phyloP scores from a whole-genome alignment of 2,888 invertebrate species.

The Ferdinandea cuprea region DNA sequence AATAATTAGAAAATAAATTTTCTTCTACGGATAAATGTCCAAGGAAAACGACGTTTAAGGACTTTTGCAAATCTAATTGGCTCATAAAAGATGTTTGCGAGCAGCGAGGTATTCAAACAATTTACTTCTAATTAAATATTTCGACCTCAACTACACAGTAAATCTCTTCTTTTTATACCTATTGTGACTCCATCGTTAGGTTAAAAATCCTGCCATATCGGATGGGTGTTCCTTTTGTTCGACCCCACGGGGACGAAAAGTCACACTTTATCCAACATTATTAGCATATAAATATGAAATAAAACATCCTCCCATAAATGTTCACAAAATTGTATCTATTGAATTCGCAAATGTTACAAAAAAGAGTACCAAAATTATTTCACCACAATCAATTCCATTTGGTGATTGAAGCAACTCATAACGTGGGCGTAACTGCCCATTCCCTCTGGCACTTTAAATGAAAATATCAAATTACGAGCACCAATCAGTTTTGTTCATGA shows the following conservation, averaged over 20 bases:
- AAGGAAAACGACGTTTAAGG: too few relatives aligned
- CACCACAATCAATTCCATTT: slow-evolving; percentile 41
- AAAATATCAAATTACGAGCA: slow-evolving; percentile 52
- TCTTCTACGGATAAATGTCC: too few relatives aligned
- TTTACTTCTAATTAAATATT: background rate
- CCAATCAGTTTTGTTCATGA: background rate
- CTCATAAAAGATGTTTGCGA: too few relatives aligned
- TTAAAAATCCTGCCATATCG: slow-evolving; percentile 57
- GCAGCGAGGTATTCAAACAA: background rate
- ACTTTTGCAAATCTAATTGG: too few relatives aligned
- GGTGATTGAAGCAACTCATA: slow-evolving; percentile 42
- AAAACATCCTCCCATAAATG: slow-evolving; percentile 55
- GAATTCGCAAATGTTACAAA: slow-evolving; percentile 68
- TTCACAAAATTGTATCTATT: slow-evolving; percentile 62
- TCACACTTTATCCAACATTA: slow-evolving; percentile 46
- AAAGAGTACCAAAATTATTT: slow-evolving; percentile 11
- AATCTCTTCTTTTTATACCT: too few relatives aligned
- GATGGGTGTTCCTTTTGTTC: slow-evolving; percentile 47
- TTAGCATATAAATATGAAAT: slow-evolving; percentile 73
- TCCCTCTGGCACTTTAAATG: slow-evolving; percentile 42
- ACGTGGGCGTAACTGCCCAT: slow-evolving; percentile 59
- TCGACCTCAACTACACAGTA: too few relatives aligned
- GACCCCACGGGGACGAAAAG: slow-evolving; percentile 36
- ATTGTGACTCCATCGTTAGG: too few relatives aligned
- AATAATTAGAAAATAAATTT: background rate